These are phyloP conservation scores for Syrista parreyssii DNA, from an alignment of 2,888 invertebrate genomes.

Conservation along the genomic window DNA sequence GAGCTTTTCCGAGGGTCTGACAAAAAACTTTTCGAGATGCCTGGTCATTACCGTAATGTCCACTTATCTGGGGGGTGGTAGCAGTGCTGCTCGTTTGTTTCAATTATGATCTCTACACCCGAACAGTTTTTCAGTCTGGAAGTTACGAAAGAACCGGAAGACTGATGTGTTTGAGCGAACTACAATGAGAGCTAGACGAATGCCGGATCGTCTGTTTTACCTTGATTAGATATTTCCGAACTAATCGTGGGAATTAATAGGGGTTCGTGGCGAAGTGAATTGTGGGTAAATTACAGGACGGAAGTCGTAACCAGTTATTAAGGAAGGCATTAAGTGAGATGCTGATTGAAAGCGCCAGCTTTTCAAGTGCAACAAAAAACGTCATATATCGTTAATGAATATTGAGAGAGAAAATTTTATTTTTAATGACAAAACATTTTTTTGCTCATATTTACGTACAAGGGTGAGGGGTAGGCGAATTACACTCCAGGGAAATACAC, in stretches of 20 bases:
- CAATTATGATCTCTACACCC: background rate
- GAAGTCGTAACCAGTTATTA: background rate
- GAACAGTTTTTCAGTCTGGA: background rate
- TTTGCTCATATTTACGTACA: background rate
- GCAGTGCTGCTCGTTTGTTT: background rate
- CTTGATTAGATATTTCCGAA: background rate
- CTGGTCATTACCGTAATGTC: background rate
- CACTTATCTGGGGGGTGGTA: background rate
- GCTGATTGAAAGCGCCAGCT: background rate
- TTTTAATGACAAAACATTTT: background rate
- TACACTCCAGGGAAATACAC: background rate
- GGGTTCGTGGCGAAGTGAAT: background rate
- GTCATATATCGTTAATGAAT: background rate
- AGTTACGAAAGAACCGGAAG: background rate
- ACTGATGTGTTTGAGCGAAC: background rate
- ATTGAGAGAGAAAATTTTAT: background rate
- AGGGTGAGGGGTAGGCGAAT: background rate
- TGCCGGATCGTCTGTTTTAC: background rate
- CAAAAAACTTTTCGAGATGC: background rate
- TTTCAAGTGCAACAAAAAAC: background rate
- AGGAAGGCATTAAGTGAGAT: background rate
- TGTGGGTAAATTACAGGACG: background rate
- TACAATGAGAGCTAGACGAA: background rate
- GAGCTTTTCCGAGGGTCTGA: background rate
- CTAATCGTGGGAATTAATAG: background rate